Percentiles rank a stretch among this genome's conserved stretches.
Evolutionary conservation across 2,888 invertebrate genomes (phyloP).

Genomic region (Amitus sp.): DNA sequence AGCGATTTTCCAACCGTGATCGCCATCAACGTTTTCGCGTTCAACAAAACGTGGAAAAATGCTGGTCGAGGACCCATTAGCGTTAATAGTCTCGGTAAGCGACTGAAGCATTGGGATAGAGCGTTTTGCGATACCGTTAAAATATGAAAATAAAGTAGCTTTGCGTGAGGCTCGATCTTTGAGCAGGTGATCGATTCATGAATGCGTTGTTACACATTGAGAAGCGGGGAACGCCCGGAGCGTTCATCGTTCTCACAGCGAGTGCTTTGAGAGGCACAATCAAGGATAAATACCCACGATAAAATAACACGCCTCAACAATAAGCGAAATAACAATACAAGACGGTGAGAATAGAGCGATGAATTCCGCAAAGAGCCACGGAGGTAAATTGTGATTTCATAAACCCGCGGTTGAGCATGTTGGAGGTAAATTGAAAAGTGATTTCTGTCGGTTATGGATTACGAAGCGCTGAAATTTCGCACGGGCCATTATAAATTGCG

Average conservation of each 20-base stretch:
- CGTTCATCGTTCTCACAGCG: not conserved
- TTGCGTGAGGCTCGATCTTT: not conserved
- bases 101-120: too few species aligned
- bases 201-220: not conserved
- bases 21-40: too few species aligned
- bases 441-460: not conserved
- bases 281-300: conserved; percentile 5
- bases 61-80: too few species aligned
- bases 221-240: not conserved
- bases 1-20: too few species aligned
- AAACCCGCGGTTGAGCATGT: not conserved
- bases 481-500: not conserved
- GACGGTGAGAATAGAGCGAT: not conserved
- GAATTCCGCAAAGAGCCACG: not conserved
- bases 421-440: conserved; percentile 7
- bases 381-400: not conserved
- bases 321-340: conserved; percentile 6
- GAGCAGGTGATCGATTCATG: conserved; percentile 1
- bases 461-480: not conserved
- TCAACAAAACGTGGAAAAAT: too few species aligned
- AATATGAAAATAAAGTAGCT: not conserved
- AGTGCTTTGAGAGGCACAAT: not conserved
- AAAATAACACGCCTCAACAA: conserved; percentile 4
- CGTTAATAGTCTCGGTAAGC: too few species aligned
- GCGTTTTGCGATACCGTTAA: too few species aligned